These are phyloP conservation scores for Calidris pygmaea DNA, from an alignment of 2,113 vertebrate genomes.

Conservation along the genomic window DNA sequence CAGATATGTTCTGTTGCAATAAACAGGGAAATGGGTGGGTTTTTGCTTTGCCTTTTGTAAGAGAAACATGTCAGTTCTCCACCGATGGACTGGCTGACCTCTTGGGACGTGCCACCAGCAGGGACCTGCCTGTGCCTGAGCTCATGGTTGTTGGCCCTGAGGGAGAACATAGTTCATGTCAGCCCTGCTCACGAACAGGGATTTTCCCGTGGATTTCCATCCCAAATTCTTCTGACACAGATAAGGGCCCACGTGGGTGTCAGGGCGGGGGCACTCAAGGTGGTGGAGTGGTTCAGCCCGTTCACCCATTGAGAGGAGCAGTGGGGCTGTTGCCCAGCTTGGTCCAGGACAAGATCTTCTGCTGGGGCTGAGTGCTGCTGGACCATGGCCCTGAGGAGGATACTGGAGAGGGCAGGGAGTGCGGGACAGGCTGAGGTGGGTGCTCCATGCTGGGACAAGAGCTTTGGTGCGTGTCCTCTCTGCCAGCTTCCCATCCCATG, in stretches of 20 bases:
- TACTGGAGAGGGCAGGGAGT: background rate
- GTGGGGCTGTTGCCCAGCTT: background rate
- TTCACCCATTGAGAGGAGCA: accelerated
- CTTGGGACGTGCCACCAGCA: background rate
- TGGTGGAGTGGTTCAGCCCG: background rate
- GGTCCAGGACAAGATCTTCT: background rate
- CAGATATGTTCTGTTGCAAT: background rate
- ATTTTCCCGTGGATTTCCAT: background rate
- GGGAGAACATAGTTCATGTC: background rate
- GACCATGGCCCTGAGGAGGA: background rate
- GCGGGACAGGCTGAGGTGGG: background rate
- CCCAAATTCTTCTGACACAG: background rate
- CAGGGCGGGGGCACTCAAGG: background rate
- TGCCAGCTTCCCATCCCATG: background rate
- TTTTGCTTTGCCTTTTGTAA: background rate
- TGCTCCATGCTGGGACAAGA: background rate
- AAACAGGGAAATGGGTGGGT: accelerated
- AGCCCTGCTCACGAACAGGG: background rate
- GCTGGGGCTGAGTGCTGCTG: background rate
- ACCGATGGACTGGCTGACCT: background rate
- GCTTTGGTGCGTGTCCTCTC: background rate
- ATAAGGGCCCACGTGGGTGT: background rate
- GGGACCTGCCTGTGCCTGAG: background rate
- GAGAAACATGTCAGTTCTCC: background rate
- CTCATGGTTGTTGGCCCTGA: background rate